Evolutionary conservation across 2,888 invertebrate species (phyloP), one percentile per base, ranked within the genome.

Genomic region (Phortica okadai): DNA sequence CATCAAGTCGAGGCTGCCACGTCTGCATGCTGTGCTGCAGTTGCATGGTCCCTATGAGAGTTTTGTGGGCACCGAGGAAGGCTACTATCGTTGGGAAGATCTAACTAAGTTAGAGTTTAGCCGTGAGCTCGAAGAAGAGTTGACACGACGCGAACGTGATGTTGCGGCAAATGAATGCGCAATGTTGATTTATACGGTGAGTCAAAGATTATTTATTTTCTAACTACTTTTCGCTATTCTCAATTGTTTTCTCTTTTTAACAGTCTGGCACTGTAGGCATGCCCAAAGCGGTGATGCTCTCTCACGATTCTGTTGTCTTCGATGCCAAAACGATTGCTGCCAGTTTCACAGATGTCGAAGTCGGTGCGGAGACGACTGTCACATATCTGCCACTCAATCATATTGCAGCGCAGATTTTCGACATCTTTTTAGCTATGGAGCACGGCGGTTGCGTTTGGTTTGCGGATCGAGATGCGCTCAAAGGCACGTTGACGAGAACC

Each of bases 261-360:
- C 90, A 96, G 95, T 97, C 97, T 0, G 97, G 97, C 41, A 97
- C 97, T 0, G 94, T 96, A 75, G 97, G 97, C 14, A 93, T 95
- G 82, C 97, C 98, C 8, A 98, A 98, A 91, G 98, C 96, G 2
- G 98, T 97, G 33, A 98, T 98, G 98, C 90, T 98, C 79, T 95
- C 95, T 73, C 98, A 98, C 90, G 98, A 98, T 92, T 97, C 95
- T 90, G 90, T 98, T 16, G 93, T 95, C 1, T 95, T 94, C 92
- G 93, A 95, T 84, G 93, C 95, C 0, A 91, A 92, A 78, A 85
- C 92, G 0, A 92, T 95, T 50, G 87, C 91, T 1, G 92, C 93
- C 56, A 90, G 93, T n/a, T 89, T 94, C 44, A 79, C 88, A 6
- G 92, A 93, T 66, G 82, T 95, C 11, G 89, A 91, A 73, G 91